These are phyloP conservation scores for Nebria salina DNA, from an alignment of 2,888 invertebrate species.

Conservation along the genomic window DNA sequence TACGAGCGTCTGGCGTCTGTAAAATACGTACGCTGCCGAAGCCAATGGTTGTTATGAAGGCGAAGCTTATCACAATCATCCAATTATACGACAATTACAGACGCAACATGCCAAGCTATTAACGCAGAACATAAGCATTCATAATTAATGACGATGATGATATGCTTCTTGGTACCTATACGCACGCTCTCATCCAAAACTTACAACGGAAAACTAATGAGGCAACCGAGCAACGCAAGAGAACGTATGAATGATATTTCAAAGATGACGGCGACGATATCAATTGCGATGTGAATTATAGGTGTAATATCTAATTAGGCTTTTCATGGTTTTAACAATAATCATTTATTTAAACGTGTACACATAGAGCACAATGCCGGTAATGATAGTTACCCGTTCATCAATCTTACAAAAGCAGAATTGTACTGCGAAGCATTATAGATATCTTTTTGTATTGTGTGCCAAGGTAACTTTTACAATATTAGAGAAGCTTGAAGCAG, in stretches of 20 bases:
- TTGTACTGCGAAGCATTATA: constrained; percentile 12
- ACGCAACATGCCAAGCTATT: constrained; percentile 34
- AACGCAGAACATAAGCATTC: constrained; percentile 32
- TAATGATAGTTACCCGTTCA: background rate
- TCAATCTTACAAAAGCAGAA: background rate
- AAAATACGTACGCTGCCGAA: background rate
- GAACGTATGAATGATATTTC: background rate
- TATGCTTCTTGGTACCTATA: constrained; percentile 32
- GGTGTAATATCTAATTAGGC: constrained; percentile 41
- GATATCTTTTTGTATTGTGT: constrained; percentile 22
- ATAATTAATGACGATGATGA: constrained; percentile 40
- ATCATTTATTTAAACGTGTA: constrained; percentile 30
- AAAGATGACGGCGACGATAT: background rate
- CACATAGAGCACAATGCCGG: background rate
- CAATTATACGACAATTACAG: constrained; percentile 43
- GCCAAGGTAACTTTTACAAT: constrained; percentile 27
- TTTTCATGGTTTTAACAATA: constrained; percentile 38
- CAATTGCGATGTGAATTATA: constrained; percentile 16
- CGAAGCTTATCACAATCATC: constrained; percentile 30
- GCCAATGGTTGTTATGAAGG: constrained; percentile 16
- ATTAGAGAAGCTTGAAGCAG: constrained; percentile 16
- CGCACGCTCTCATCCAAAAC: constrained; percentile 9
- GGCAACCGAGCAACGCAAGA: background rate
- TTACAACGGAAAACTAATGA: constrained; percentile 23
- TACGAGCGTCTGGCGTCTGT: background rate